These are phyloP conservation scores for Anoura caudifer DNA, from an alignment of 2,113 vertebrate genomes.

Conservation along the genomic window DNA sequence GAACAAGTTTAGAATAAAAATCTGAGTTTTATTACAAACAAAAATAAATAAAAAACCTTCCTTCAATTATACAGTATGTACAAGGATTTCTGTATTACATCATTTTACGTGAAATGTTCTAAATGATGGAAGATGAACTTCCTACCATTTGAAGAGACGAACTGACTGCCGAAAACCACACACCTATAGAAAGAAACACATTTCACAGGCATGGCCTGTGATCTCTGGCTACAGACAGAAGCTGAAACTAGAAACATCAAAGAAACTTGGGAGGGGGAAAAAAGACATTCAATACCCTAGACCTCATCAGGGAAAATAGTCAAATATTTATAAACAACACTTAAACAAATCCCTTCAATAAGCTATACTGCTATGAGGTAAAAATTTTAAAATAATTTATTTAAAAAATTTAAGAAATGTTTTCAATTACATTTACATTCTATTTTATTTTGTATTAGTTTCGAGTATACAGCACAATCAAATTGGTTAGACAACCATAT, in stretches of 20 bases:
- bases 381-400: neutral
- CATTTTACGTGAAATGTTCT: slow-evolving; percentile 77
- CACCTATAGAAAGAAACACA: slow-evolving; percentile 27
- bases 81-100: slow-evolving; percentile 73
- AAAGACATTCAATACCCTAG: slow-evolving; percentile 56
- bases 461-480: neutral
- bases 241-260: slow-evolving; percentile 59
- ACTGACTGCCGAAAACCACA: slow-evolving; percentile 50
- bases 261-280: slow-evolving; percentile 42
- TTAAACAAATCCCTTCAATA: slow-evolving; percentile 64
- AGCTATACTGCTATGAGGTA: slow-evolving; percentile 30
- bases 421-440: neutral
- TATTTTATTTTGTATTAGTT: neutral
- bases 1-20: slow-evolving; percentile 76
- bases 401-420: neutral
- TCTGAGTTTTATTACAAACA: slow-evolving; percentile 78
- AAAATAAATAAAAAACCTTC: slow-evolving; percentile 70
- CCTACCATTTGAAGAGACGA: slow-evolving; percentile 26
- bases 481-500: no score
- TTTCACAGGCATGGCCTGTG: slow-evolving; percentile 55
- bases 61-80: slow-evolving; percentile 76
- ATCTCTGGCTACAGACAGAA: slow-evolving; percentile 44
- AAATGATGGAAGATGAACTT: slow-evolving; percentile 55
- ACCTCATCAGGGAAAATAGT: slow-evolving; percentile 67
- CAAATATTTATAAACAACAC: slow-evolving; percentile 75